Base-by-base conservation (phyloP, 2,113 vertebrate species). In the Corythoichthys haematopterus region DNA sequence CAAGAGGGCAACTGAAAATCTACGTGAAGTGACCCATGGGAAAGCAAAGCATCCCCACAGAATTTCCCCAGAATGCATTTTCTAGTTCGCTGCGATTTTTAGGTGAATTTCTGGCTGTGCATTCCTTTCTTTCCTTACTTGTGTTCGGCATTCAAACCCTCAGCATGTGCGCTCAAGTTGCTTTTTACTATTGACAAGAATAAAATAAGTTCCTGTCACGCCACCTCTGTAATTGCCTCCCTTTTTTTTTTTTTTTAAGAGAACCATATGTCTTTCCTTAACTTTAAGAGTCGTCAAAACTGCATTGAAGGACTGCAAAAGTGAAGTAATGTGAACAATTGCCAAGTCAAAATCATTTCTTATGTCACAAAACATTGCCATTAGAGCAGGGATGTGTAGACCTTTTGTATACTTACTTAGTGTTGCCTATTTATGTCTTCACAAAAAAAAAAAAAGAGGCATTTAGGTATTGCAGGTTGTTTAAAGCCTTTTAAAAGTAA, bases 381-480 rank as follows among this genome's bases (percentile, higher is more conserved):
- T 43, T 43, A 8, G 6, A 43, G 40, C 40, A 43, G 6, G 40
- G 9, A 8, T 43, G 6, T 43, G 40, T 8, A 2, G 3, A 43
- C 40, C 1, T 43, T 43, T 43, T 43, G 40, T 43, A 8, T 43
- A 8, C 6, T 43, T 43, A 43, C 6, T 43, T 43, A 43, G 40
- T 43, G 6, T 43, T 43, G 40, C 40, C 3, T 43, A 43, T 28
- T 28, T 28, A 28, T 28, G 20, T 28, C 20, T 28, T 28, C 20
- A 28, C 20, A 28, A 28, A 28, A 28, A 28, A 28, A 14, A 52
- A 48, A 72, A 70, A 57, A 64, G 47, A 51, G 79, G 68, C 77
- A 72, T 78, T 72, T 75, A 68, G 76, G 76, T 70, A 72, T 79
- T 58, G 13, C 57, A 59, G 46, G 52, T 48, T 51, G 10, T 20